These are phyloP conservation scores for Anarrhichthys ocellatus DNA, from an alignment of 2,113 vertebrate genomes.

Conservation along the genomic window DNA sequence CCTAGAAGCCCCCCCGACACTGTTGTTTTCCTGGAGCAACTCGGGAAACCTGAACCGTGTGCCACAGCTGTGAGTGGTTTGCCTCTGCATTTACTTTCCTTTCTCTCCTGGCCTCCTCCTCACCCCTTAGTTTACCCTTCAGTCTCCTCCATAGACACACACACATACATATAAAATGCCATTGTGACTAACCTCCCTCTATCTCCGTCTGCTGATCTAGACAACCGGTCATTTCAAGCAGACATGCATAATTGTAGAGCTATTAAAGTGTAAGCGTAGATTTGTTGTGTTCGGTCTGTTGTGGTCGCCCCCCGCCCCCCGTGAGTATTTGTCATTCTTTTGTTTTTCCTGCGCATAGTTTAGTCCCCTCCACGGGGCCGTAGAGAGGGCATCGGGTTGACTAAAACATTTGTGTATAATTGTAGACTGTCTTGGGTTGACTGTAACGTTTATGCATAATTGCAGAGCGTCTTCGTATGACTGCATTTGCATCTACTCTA, in stretches of 20 bases:
- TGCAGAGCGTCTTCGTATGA: conserved; percentile 39
- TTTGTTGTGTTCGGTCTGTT: conserved; percentile 65
- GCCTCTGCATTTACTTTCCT: conserved; percentile 71
- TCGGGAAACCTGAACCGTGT: conserved; percentile 70
- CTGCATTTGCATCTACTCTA: conserved; percentile 27
- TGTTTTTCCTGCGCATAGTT: conserved; percentile 45
- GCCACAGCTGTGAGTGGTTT: conserved; percentile 77
- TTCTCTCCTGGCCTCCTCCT: conserved; percentile 58
- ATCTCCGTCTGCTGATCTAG: conserved; percentile 75
- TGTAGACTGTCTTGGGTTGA: conserved; percentile 47
- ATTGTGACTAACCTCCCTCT: conserved; percentile 65
- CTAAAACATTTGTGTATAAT: conserved; percentile 57
- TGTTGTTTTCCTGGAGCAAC: conserved; percentile 72
- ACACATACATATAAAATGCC: conserved; percentile 38
- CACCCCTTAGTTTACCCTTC: conserved; percentile 43
- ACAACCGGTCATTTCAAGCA: conserved; percentile 76
- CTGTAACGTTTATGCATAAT: conserved; percentile 56
- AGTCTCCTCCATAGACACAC: conserved; percentile 43
- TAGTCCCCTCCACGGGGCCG: conserved; percentile 39
- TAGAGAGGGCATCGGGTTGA: conserved; percentile 19
- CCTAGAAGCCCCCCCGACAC: conserved; percentile 70
- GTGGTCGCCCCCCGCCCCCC: conserved; percentile 45
- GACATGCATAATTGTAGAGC: conserved; percentile 76
- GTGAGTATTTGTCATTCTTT: conserved; percentile 65
- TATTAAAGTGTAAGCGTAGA: conserved; percentile 70